Percentiles rank a stretch among this genome's conserved stretches.
Evolutionary conservation across 2,888 invertebrate genomes (phyloP).

Genomic region (Hirtodrosophila histrioides): DNA sequence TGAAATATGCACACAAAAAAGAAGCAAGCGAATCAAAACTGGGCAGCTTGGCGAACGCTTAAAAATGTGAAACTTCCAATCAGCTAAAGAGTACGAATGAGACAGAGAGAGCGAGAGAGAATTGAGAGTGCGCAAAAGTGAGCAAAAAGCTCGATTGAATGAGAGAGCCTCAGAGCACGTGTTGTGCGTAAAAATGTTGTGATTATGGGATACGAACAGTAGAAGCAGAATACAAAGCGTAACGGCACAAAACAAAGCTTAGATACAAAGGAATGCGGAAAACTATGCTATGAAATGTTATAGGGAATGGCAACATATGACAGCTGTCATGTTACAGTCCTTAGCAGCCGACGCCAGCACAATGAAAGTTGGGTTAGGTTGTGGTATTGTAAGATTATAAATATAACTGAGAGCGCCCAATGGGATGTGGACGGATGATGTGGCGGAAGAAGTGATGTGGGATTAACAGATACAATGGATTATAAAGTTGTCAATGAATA

Average conservation of each 20-base stretch:
- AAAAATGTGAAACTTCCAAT: conserved; percentile 49
- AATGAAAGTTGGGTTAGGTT: conserved; percentile 74
- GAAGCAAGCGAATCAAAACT: conserved; percentile 10
- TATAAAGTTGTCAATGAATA: conserved; percentile 72
- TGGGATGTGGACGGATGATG: conserved; percentile 40
- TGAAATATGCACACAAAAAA: conserved; percentile 20
- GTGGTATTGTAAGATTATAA: conserved; percentile 68
- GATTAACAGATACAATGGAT: conserved; percentile 67
- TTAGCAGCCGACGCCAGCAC: conserved; percentile 48
- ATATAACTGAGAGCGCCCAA: conserved; percentile 14
- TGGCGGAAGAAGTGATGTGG: conserved; percentile 45
- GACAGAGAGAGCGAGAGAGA: conserved; percentile 9
- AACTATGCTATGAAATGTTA: conserved; percentile 55
- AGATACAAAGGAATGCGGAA: conserved; percentile 26
- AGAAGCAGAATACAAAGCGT: conserved; percentile 41
- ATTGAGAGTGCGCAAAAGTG: conserved; percentile 29
- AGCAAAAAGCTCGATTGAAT: conserved; percentile 12
- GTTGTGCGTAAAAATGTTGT: conserved; percentile 54
- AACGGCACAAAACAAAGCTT: conserved; percentile 60
- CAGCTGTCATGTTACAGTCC: conserved; percentile 74
- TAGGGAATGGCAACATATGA: conserved; percentile 66
- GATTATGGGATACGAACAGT: conserved; percentile 24
- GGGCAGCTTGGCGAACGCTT: conserved; percentile 10
- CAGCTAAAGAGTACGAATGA: conserved; percentile 42
- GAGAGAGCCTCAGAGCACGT: conserved; percentile 53